A percentile compares a stretch with the other conserved stretches of the same genome.
These are phyloP conservation scores for Beroe ovata DNA, from an alignment of 37 sponge, comb jelly and placozoan genomes.

Conservation along the genomic window DNA sequence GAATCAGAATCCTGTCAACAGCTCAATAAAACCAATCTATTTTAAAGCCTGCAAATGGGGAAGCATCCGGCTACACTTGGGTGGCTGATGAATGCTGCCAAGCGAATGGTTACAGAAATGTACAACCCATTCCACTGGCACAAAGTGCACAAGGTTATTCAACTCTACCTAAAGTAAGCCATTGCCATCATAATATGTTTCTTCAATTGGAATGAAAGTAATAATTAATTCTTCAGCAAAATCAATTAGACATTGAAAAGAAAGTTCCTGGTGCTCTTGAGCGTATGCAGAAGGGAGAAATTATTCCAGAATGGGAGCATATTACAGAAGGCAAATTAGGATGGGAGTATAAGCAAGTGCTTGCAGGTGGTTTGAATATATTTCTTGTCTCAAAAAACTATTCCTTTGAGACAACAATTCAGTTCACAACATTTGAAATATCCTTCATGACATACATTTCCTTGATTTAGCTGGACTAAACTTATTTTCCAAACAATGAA, in stretches of 20 bases:
- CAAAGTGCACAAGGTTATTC: neutral
- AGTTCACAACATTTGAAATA: no score
- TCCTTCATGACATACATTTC: no score
- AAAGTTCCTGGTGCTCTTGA: constrained; percentile 63
- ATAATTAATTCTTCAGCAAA: neutral
- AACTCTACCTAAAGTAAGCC: no score
- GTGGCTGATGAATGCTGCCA: neutral
- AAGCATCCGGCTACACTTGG: neutral
- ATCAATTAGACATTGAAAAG: constrained; percentile 6
- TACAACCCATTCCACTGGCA: constrained; percentile 21
- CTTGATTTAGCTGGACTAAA: no score
- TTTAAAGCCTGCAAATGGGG: no score
- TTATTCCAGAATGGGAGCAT: constrained; percentile 64
- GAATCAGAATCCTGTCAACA: no score
- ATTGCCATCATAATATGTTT: neutral
- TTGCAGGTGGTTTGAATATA: no score
- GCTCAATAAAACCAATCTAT: no score
- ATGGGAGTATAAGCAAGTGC: constrained; percentile 47
- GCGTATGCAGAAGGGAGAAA: constrained; percentile 45
- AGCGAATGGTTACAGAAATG: neutral
- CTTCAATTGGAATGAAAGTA: neutral
- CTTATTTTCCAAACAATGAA: no score
- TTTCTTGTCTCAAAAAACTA: no score
- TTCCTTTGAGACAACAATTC: no score
- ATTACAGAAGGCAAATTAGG: constrained; percentile 54